Conservation (phyloP, 2,888 invertebrate species). For the Lottia scabra region DNA sequence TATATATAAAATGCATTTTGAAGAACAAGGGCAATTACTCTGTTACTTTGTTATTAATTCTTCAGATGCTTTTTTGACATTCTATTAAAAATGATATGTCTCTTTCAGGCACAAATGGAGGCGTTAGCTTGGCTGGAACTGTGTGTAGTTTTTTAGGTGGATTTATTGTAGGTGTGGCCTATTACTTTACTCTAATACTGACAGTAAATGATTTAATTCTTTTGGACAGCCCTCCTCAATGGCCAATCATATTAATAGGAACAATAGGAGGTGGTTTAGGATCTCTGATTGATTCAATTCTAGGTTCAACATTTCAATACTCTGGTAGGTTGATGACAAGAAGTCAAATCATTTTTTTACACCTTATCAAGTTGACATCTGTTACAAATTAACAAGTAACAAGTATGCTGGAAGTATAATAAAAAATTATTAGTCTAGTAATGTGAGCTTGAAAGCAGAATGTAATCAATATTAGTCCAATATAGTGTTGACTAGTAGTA, state of each 20-base stretch:
- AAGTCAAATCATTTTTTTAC: too few relatives aligned
- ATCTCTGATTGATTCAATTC: slow-evolving; percentile 83
- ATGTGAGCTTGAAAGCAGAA: too few relatives aligned
- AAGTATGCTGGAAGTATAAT: too few relatives aligned
- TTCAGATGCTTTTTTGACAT: too few relatives aligned
- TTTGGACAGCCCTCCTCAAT: slow-evolving; percentile 73
- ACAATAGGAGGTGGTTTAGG: slow-evolving; percentile 83
- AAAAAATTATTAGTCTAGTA: too few relatives aligned
- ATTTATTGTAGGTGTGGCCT: slow-evolving; percentile 78
- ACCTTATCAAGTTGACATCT: too few relatives aligned
- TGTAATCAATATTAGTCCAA: too few relatives aligned
- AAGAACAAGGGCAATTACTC: too few relatives aligned
- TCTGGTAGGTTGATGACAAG: slow-evolving; percentile 77
- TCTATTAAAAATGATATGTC: slow-evolving; percentile 5
- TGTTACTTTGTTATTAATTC: too few relatives aligned
- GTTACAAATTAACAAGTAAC: too few relatives aligned
- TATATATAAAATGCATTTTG: too few relatives aligned
- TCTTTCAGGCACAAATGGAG: slow-evolving; percentile 85
- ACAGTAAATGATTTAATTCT: slow-evolving; percentile 62
- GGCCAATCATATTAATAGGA: slow-evolving; percentile 82
- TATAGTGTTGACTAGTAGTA: too few relatives aligned
- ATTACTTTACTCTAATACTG: slow-evolving; percentile 78
- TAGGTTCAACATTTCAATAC: slow-evolving; percentile 88
- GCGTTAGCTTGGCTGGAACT: slow-evolving; percentile 76
- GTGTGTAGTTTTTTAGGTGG: slow-evolving; percentile 78